Base-by-base conservation (phyloP, 2,797 vertebrate genomes). In the Chaetophractus vellerosus region DNA sequence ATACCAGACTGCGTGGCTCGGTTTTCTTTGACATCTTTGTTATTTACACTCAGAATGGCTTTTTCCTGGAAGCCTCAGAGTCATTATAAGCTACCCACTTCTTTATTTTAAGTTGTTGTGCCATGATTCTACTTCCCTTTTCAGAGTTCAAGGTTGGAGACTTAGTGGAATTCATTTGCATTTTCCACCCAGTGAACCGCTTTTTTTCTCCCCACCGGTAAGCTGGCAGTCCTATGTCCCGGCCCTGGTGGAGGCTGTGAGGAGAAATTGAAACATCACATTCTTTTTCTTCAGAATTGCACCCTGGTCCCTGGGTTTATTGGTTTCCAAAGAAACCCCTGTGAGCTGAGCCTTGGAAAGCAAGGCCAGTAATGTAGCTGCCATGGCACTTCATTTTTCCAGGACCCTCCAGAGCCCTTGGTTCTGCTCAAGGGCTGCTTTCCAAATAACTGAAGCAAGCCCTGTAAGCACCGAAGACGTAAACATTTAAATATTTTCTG, bases 41-140 rank as follows among this genome's bases (percentile, higher is more conserved):
- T 79, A 63, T 80, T 94, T 93, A 93, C 81, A 6, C 68, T 87
- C 85, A 80, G 71, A 88, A 55, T 36, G 90, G 61, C 96, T 95
- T 97, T 96, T 97, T 96, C 95, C 92, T 96, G 97, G 95, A 96
- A 97, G 89, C 93, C 90, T 80, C 74, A 31, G 89, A 57, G 90
- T 93, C 74, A 50, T 59, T 28, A 21, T 52, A 71, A 92, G 93
- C 88, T 55, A 57, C 61, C 55, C 66, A 92, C 95, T 96, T 97
- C 95, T 96, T 95, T 93, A 95, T 96, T 97, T 94, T 88, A 52
- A 94, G 69, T 83, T 94, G 55, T 61, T 86, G 84, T 71, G 87
- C 80, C 82, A 11, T 15, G 23, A 55, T 52, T 71, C 52, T 52
- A 83, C 81, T 96, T 97, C 93, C 85, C 79, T 85, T 96, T 97